Evolutionary conservation across 2,797 vertebrate genomes (phyloP).

Genomic region (Helicolenus hilgendorfi): DNA sequence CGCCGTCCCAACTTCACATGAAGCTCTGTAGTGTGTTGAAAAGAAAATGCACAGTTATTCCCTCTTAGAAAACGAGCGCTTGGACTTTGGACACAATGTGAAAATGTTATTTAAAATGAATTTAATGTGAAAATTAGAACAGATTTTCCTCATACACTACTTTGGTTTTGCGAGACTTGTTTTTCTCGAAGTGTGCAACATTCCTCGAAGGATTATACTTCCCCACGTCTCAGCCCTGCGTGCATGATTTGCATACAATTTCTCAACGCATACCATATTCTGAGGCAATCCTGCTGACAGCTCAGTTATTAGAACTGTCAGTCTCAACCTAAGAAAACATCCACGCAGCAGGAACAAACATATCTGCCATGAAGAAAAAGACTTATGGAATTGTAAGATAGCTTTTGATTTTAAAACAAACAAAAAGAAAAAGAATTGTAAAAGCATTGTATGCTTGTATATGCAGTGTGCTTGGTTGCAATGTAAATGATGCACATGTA

Average conservation of each 20-base stretch:
- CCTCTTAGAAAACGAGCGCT: background rate
- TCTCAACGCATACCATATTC: background rate
- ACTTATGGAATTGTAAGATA: background rate
- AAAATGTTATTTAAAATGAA: constrained; percentile 19
- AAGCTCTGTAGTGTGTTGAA: background rate
- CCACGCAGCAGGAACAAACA: background rate
- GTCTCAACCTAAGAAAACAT: background rate
- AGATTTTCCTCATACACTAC: background rate
- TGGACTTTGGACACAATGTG: background rate
- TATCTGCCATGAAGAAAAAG: background rate
- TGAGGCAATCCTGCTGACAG: background rate
- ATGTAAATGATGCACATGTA: background rate
- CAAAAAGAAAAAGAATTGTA: background rate
- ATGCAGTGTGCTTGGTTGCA: background rate
- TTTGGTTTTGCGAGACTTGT: constrained; percentile 14
- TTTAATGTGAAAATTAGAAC: background rate
- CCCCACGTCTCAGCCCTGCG: background rate
- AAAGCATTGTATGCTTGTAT: background rate
- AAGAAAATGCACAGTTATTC: background rate
- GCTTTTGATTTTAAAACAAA: background rate
- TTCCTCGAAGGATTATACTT: background rate
- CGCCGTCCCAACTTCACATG: constrained; percentile 8
- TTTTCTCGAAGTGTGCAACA: constrained; percentile 1
- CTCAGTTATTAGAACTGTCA: background rate
- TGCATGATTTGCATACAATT: background rate